phyloP scores from a whole-genome alignment of 2,888 invertebrate genomes.

The Pedicia rivosa region DNA sequence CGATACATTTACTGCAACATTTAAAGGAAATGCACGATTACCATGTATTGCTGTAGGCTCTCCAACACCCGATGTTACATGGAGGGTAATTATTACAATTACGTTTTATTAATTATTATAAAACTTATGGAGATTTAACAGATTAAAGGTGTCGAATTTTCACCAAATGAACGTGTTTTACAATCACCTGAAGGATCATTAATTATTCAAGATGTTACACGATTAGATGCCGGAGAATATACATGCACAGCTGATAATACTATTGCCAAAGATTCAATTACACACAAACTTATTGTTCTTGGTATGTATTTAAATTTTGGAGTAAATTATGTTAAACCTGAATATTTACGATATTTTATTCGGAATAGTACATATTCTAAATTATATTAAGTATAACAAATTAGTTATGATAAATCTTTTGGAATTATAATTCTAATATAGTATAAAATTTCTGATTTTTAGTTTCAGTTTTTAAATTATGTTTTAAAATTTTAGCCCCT shows the following conservation, averaged over 20 bases:
- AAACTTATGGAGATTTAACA: slow-evolving; percentile 17
- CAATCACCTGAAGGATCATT: slow-evolving; percentile 81
- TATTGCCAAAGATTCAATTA: slow-evolving; percentile 83
- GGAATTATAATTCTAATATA: too few species aligned
- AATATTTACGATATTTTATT: too few species aligned
- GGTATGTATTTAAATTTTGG: slow-evolving; percentile 37
- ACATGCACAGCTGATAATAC: slow-evolving; percentile 86
- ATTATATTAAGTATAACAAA: too few species aligned
- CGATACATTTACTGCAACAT: slow-evolving; percentile 80
- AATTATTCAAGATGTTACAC: slow-evolving; percentile 74
- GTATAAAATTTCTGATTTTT: too few species aligned
- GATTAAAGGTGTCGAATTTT: slow-evolving; percentile 61
- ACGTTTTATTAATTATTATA: too few species aligned
- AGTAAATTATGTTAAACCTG: slow-evolving; percentile 1
- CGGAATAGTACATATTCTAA: too few species aligned
- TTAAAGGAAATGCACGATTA: slow-evolving; percentile 80
- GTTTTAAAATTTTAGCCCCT: slow-evolving; percentile 50
- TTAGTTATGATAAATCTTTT: too few species aligned
- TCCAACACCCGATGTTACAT: slow-evolving; percentile 75
- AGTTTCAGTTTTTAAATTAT: too few species aligned
- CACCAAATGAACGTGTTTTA: slow-evolving; percentile 59
- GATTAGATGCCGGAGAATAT: slow-evolving; percentile 87
- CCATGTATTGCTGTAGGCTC: slow-evolving; percentile 87
- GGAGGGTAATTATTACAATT: slow-evolving; percentile 52
- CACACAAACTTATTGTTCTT: slow-evolving; percentile 75